Percentiles rank a stretch among this genome's conserved stretches.
These are phyloP conservation scores for Neopelma chrysocephalum DNA, from an alignment of 2,797 vertebrate genomes.

Conservation along the genomic window DNA sequence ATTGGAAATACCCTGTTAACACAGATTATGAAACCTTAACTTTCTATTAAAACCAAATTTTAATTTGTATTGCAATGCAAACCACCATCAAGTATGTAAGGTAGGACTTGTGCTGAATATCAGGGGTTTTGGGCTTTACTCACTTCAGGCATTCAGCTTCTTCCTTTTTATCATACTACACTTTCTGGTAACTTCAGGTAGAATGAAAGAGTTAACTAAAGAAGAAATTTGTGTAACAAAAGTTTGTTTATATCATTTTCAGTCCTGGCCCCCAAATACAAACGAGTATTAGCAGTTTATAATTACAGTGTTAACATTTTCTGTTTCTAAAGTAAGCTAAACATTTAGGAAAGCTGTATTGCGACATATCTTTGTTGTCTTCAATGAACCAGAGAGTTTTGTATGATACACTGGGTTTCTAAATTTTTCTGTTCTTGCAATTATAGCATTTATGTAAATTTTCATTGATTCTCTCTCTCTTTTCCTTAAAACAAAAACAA, in stretches of 20 bases:
- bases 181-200: slow-evolving; percentile 42
- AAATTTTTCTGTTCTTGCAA: slow-evolving; percentile 33
- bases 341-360: slow-evolving; percentile 71
- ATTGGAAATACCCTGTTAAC: not conserved
- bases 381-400: slow-evolving; percentile 52
- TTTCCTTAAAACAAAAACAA: not conserved
- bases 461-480: not conserved
- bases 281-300: slow-evolving; percentile 75
- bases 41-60: not conserved
- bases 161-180: not conserved
- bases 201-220: slow-evolving; percentile 62
- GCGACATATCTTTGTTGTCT: slow-evolving; percentile 67
- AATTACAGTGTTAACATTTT: slow-evolving; percentile 77
- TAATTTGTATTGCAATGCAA: not conserved
- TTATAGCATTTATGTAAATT: not conserved
- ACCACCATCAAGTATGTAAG: not conserved
- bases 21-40: not conserved
- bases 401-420: not conserved
- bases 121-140: not conserved
- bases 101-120: not conserved
- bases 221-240: slow-evolving; percentile 60
- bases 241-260: slow-evolving; percentile 80
- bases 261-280: slow-evolving; percentile 67
- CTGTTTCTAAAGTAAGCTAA: slow-evolving; percentile 75
- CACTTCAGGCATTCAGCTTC: not conserved